Base-by-base conservation (phyloP, 2,888 invertebrate species). In the Diogma glabrata region DNA sequence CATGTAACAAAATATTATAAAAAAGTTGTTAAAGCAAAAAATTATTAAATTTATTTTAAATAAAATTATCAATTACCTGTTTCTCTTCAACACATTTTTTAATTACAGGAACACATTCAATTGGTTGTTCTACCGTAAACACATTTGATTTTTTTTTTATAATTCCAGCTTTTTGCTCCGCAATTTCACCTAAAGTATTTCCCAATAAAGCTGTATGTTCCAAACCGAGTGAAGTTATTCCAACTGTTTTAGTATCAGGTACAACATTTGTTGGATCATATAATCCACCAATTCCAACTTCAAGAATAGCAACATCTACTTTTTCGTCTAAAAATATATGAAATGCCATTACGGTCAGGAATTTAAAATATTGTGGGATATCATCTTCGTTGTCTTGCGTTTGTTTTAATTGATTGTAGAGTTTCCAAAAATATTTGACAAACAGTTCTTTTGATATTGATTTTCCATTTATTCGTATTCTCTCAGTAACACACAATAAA, bases 281-380 rank as follows among this genome's bases (percentile, higher is more conserved):
- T 61, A 86, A 79, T 0, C 99, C 99, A 0, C 99, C 99, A 58
- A 99, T 93, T 26, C 99, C 99, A 24, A 97, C 97, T 73, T 99
- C 99, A 12, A 99, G 67, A 36, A 99, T 80, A 0, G 89, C 91
- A 1, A 94, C 96, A 67, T 97, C 93, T 9, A 94, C 83, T 57
- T 84, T 78, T 67, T 91, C 86, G 19, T 79, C 75, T 1, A 90
- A 61, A 71, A 99, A 99, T 26, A 94, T 76, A 63, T 91, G 80
- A 62, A 91, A 87, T 12, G 93, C 89, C 75, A 99, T 72, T 51
- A 96, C 76, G 0, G 96, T 97, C 14, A 99, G 72, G 66, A 97
- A 97, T 54, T 86, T 82, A 72, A 99, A 99, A 70, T 96, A 99
- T 43, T 84, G 75, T 1, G 96, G 96, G 86, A 94, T 88, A 59